phyloP scores from a whole-genome alignment of 92 coral and sea anemone species.

The Ricordea florida region DNA sequence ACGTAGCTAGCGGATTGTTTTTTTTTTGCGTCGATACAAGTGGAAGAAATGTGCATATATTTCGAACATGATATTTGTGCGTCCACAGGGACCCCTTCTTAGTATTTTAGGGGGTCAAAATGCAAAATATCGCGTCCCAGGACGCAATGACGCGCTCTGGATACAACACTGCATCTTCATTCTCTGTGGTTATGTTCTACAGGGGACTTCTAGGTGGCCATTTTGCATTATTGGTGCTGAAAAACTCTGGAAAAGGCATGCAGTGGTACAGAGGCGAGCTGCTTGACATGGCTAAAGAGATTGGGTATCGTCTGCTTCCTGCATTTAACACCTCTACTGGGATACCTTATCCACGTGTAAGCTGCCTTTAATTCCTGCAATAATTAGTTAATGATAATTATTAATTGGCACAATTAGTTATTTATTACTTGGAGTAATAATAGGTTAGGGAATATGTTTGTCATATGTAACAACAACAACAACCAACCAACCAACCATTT shows the following conservation, averaged over 20 bases:
- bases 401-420: no score
- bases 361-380: not conserved
- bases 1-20: no score
- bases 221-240: constrained; percentile 86
- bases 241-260: constrained; percentile 80
- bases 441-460: not conserved
- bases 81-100: no score
- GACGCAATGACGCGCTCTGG: no score
- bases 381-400: no score
- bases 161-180: not conserved
- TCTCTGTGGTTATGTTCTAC: not conserved
- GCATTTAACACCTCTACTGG: constrained; percentile 99
- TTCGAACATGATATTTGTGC: no score
- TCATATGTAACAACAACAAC: not conserved
- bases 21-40: no score
- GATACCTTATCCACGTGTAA: constrained; percentile 95
- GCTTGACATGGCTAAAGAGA: constrained; percentile 87
- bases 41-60: no score
- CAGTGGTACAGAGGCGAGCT: constrained; percentile 88
- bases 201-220: constrained; percentile 98
- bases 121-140: no score
- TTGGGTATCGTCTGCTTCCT: constrained; percentile 85
- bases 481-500: no score
- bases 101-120: no score
- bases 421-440: no score